Percentiles rank a stretch among this genome's conserved stretches.
Evolutionary conservation across 2,113 vertebrate species (phyloP).

Genomic region (Chrysochloris asiatica): DNA sequence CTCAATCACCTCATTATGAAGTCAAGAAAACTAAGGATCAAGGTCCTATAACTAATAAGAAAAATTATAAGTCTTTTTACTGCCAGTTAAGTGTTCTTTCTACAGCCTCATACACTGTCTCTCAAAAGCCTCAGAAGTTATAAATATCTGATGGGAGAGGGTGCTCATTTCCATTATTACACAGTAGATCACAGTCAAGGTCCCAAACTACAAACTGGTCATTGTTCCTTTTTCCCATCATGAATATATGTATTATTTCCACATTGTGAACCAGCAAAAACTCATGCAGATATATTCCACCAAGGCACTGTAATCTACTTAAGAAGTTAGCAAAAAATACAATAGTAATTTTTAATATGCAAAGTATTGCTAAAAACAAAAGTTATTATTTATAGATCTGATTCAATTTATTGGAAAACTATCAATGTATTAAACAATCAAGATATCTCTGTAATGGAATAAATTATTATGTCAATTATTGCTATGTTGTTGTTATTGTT

Average conservation of each 20-base stretch:
- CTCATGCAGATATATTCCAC: neutral
- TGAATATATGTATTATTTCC: neutral
- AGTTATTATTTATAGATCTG: neutral
- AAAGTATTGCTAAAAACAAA: neutral
- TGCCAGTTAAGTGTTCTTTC: neutral
- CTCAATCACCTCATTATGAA: neutral
- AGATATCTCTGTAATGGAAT: neutral
- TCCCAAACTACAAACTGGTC: neutral
- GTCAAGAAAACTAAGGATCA: neutral
- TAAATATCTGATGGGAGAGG: neutral
- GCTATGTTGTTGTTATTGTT: no score
- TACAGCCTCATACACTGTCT: neutral
- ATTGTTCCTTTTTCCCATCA: neutral
- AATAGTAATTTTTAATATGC: neutral
- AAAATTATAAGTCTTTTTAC: neutral
- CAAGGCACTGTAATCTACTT: neutral
- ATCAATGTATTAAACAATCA: neutral
- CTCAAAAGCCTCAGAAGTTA: neutral
- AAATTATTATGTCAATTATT: neutral
- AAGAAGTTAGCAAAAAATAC: constrained; percentile 22
- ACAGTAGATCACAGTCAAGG: no score
- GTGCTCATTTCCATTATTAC: no score
- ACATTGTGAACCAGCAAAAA: neutral
- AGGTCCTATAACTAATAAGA: neutral
- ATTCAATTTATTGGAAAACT: neutral